Evolutionary conservation across 2,797 vertebrate species (phyloP).

Genomic region (Carcharodon carcharias): DNA sequence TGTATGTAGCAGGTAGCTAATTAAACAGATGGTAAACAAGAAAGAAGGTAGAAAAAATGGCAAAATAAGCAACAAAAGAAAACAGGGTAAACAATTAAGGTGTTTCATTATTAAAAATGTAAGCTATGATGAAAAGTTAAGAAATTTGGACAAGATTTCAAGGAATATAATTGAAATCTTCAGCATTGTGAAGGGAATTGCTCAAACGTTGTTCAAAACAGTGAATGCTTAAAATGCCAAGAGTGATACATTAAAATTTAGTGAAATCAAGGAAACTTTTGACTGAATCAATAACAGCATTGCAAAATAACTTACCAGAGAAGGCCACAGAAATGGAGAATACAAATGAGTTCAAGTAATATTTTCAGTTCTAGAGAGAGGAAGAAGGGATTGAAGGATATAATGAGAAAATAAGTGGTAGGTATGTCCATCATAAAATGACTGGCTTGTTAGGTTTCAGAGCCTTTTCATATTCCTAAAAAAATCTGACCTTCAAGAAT

Average conservation of each 20-base stretch:
- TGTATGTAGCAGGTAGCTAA: not conserved
- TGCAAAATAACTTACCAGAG: not conserved
- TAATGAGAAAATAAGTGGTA: not conserved
- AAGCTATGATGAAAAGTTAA: not conserved
- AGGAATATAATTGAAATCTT: not conserved
- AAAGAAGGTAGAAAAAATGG: not conserved
- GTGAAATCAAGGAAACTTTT: not conserved
- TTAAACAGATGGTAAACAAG: not conserved
- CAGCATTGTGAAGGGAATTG: not conserved
- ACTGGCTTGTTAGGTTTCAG: not conserved
- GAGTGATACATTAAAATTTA: no score
- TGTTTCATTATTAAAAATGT: not conserved
- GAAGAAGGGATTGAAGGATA: not conserved
- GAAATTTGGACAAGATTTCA: not conserved
- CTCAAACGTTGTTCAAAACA: not conserved
- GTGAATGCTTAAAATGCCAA: not conserved
- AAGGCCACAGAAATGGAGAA: not conserved
- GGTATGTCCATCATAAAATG: not conserved
- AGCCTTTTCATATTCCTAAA: not conserved
- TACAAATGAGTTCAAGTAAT: not conserved
- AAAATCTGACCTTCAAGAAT: not conserved
- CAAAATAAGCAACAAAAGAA: not conserved
- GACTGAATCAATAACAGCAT: not conserved
- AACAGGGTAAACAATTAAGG: not conserved
- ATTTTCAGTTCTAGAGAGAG: not conserved